Evolutionary conservation across 2,113 vertebrate genomes (phyloP).

Genomic region (Puma concolor): DNA sequence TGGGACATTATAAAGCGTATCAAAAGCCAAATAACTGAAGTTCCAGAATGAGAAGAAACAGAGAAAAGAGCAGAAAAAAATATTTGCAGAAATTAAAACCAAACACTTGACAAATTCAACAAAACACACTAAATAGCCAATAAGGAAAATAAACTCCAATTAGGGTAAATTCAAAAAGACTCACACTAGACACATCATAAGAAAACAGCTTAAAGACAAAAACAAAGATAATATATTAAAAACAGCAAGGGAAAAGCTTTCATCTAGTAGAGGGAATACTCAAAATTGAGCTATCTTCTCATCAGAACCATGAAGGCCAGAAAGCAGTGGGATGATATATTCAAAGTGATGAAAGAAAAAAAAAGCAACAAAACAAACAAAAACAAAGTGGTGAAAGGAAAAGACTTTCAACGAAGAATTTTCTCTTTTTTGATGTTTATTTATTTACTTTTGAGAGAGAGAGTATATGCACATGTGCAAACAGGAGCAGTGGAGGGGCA

Average conservation of each 20-base stretch:
- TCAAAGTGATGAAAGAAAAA: neutral
- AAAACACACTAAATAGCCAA: neutral
- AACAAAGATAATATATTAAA: neutral
- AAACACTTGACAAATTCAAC: neutral
- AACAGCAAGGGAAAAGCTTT: neutral
- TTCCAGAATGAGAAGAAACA: neutral
- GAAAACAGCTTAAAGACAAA: neutral
- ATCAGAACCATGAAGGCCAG: neutral
- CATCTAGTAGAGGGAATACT: neutral
- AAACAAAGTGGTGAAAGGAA: neutral
- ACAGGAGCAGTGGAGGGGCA: too few relatives aligned
- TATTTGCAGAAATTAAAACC: neutral
- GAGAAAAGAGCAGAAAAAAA: neutral
- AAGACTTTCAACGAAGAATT: neutral
- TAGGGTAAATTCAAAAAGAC: neutral
- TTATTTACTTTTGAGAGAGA: too few relatives aligned
- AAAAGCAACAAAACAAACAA: neutral
- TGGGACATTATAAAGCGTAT: neutral
- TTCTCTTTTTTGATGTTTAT: neutral
- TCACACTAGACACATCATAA: neutral
- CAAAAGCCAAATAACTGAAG: neutral
- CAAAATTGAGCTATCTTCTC: neutral
- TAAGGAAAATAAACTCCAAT: neutral
- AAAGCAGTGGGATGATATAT: neutral
- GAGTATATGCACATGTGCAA: too few relatives aligned